Evolutionary conservation across 2,797 vertebrate species (phyloP).

Genomic region (Schizopygopsis malacanthus): DNA sequence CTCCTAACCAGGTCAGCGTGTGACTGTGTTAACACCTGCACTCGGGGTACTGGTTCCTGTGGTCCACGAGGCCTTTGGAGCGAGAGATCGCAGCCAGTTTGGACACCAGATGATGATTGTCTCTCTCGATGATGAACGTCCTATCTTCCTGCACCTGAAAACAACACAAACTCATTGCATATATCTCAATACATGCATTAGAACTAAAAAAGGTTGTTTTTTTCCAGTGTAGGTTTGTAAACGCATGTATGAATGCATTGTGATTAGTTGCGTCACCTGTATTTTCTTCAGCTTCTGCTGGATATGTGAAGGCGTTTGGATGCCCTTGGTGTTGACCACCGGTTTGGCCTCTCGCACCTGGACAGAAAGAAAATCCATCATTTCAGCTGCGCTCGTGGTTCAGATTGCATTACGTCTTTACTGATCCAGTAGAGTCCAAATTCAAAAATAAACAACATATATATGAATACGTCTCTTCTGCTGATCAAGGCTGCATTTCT

Average conservation of each 20-base stretch:
- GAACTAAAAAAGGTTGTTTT: not conserved
- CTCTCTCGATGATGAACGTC: constrained; percentile 69
- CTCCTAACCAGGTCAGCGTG: not conserved
- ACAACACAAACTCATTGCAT: not conserved
- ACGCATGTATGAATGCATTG: not conserved
- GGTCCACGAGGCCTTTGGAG: constrained; percentile 76
- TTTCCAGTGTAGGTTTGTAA: not conserved
- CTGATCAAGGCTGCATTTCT: no score
- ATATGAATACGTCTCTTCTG: not conserved
- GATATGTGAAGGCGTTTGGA: constrained; percentile 70
- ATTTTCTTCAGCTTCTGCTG: constrained; percentile 79
- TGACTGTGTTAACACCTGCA: constrained; percentile 71
- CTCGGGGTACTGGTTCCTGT: constrained; percentile 73
- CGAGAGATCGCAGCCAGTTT: constrained; percentile 71
- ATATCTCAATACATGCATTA: not conserved
- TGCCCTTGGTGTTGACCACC: constrained; percentile 72
- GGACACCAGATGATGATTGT: constrained; percentile 73
- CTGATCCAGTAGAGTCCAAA: not conserved
- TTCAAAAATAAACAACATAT: not conserved
- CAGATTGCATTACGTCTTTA: no score
- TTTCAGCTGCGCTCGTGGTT: no score
- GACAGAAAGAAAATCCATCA: no score
- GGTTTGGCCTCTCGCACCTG: constrained; percentile 74
- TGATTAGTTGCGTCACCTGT: constrained; percentile 10
- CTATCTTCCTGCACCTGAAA: constrained; percentile 76